A percentile compares a stretch with the other conserved stretches of the same genome.
Evolutionary conservation across 2,113 vertebrate species (phyloP).

Genomic region (Anarhynchus alexandrinus): DNA sequence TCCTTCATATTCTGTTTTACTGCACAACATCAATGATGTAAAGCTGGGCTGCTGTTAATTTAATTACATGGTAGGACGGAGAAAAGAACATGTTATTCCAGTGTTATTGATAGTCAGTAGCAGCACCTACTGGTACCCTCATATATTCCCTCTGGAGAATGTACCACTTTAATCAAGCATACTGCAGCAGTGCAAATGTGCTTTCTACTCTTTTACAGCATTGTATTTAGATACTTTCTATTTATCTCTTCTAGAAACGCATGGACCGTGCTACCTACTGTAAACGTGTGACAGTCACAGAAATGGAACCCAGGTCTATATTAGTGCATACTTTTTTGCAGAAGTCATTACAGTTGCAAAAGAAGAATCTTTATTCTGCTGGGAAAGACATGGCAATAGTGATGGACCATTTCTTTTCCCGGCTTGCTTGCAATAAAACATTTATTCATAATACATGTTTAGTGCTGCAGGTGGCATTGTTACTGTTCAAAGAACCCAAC

Average conservation of each 20-base stretch:
- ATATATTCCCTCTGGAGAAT: neutral
- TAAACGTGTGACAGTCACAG: neutral
- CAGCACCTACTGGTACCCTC: constrained; percentile 3
- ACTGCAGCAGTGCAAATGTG: neutral
- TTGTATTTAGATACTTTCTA: neutral
- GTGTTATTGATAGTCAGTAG: neutral
- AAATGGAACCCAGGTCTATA: neutral
- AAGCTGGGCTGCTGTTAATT: neutral
- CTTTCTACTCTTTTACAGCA: neutral
- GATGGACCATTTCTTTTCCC: constrained; percentile 15
- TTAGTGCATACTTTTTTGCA: neutral
- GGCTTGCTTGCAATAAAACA: constrained; percentile 34
- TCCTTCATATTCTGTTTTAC: neutral
- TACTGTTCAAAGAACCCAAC: constrained; percentile 62
- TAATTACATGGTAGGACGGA: neutral
- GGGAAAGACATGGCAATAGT: neutral
- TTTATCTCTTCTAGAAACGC: neutral
- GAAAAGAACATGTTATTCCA: neutral
- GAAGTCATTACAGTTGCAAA: neutral
- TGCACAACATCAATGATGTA: neutral
- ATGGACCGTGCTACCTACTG: neutral
- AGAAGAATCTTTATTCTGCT: constrained; percentile 13
- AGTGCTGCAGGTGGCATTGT: constrained; percentile 71
- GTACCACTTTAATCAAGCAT: neutral
- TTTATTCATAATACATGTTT: constrained; percentile 57